These are phyloP conservation scores for Epirrita christyi DNA, from an alignment of 2,888 invertebrate species.

Conservation along the genomic window DNA sequence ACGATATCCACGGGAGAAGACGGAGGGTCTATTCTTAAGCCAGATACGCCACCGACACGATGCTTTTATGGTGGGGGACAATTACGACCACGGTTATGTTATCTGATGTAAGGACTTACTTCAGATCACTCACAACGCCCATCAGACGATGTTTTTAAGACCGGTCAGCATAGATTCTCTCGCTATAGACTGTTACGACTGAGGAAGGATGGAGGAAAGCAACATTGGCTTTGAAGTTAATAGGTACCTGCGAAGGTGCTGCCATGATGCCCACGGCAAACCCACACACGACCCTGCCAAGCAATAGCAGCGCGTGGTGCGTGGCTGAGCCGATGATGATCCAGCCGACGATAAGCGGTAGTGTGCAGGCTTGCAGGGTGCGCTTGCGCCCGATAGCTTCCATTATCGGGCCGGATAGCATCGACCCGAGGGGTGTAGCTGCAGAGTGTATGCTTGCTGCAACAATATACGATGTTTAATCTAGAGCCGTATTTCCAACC, in stretches of 20 bases:
- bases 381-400: slow-evolving; percentile 88
- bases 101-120: too few species aligned
- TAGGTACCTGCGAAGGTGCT: slow-evolving; percentile 88
- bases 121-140: too few species aligned
- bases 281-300: slow-evolving; percentile 88
- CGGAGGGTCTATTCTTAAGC: too few species aligned
- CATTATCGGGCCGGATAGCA: slow-evolving; percentile 89
- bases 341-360: slow-evolving; percentile 90
- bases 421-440: slow-evolving; percentile 90
- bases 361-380: slow-evolving; percentile 86
- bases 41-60: too few species aligned
- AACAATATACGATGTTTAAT: slow-evolving; percentile 28
- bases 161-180: too few species aligned
- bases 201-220: too few species aligned
- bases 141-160: too few species aligned
- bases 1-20: too few species aligned
- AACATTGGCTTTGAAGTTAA: not conserved
- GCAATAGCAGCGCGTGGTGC: slow-evolving; percentile 84
- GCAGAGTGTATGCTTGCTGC: slow-evolving; percentile 91
- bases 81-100: too few species aligned
- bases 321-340: slow-evolving; percentile 85
- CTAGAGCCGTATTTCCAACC: not conserved
- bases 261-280: slow-evolving; percentile 90
- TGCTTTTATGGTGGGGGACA: too few species aligned
- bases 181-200: too few species aligned